Base-by-base conservation (phyloP, 2,113 vertebrate genomes). In the Megaceryle torquata region DNA sequence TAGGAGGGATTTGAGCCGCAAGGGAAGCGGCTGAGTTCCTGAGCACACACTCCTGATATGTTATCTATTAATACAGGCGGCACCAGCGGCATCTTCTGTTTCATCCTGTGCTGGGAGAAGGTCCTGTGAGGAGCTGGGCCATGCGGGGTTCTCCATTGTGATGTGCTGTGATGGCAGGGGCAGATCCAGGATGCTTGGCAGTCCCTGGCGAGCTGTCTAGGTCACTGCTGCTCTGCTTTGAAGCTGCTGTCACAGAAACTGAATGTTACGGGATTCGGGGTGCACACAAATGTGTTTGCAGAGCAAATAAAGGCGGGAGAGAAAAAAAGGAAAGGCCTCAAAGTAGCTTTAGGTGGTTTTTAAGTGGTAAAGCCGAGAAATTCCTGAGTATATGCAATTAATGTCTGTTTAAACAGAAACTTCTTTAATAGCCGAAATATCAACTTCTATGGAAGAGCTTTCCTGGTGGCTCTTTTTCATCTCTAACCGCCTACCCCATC, bases 331-430 rank as follows among this genome's bases (percentile, higher is more conserved):
- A 78, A 91, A 94, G 94, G 53, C 76, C 93, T 95, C 48, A 9
- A 75, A 95, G 89, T 90, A 82, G 86, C 80, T 96, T 90, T 83
- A 69, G 88, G 48, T 80, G 65, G 25, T 93, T 95, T 96, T 90
- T 77, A 90, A 94, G 95, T 90, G 95, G 88, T 81, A 75, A 93
- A 93, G 22, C 75, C 28, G 57, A 91, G 69, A 91, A 93, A 93
- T 91, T 93, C 80, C 79, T 76, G 60, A 88, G 72, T 54, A 28
- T 75, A 4, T 48, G 43, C 78, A 82, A 76, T 95, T 91, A 95
- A 86, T 93, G 35, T 91, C 90, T 88, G 39, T 95, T 96, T 88
- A 95, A 95, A 96, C 80, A 96, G 76, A 90, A 95, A 96, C 86
- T 96, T 90, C 74, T 93, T 86, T 91, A 91, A 88, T 74, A 75